Base-by-base conservation (phyloP, 2,113 vertebrate species). In the Oxyruncus cristatus region DNA sequence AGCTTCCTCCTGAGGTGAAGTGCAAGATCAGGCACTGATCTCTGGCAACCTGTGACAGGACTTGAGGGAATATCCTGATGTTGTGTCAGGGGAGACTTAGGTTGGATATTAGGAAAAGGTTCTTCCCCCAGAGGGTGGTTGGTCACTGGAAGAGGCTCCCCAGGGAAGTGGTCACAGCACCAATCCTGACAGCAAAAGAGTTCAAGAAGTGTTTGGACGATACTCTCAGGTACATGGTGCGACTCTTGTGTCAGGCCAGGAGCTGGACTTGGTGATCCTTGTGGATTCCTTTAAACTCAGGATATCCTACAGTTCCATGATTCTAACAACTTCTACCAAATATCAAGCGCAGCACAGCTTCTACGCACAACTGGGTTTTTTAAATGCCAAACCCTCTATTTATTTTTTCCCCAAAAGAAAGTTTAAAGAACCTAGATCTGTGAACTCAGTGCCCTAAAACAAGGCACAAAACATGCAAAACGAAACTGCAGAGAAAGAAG, bases 351-450 rank as follows among this genome's bases (percentile, higher is more conserved):
- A 37, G 22, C 6, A 10, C 3, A 1, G 37, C n/a, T 85, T 10
- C 63, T 12, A 66, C 0, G 0, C 10, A 44, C 24, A 58, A 21
- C 6, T n/a, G 5, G 5, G 5, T 49, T 81, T 52, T 42, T 67
- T 6, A 47, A 70, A 49, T 1, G 3, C 3, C 6, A 37, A 63
- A 55, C 11, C 5, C 13, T 63, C 6, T 33, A 3, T 2, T 16
- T 50, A 0, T 22, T 18, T 72, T 5, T 28, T 15, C 17, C 5
- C 3, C 14, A 68, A 30, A 47, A 5, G 3, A 11, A 90, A 79
- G 8, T 14, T 50, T 46, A 15, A 53, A 63, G 30, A 85, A 59
- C 18, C 5, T 10, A 23, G 5, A 35, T 20, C 49, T 3, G 4
- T 23, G 23, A 88, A 30, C 8, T 24, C 9, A 7, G 12, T 44